Conservation (phyloP, 2,888 invertebrate species). For the Campoletis raptor region DNA sequence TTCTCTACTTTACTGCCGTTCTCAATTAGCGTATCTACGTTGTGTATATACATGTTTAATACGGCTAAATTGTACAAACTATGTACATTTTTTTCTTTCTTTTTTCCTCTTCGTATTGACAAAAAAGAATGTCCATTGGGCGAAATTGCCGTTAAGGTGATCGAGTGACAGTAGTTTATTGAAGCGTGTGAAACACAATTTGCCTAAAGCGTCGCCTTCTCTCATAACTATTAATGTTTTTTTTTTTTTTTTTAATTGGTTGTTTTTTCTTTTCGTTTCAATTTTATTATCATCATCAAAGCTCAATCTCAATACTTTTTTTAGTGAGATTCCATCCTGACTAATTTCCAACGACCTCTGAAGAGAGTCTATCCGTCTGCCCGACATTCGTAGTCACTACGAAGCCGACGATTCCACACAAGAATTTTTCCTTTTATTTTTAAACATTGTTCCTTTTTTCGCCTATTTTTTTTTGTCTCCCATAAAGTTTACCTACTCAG, state of each 20-base stretch:
- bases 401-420: constrained; percentile 19
- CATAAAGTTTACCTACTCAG: constrained; percentile 74
- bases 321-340: constrained; percentile 44
- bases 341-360: constrained; percentile 61
- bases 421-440: constrained; percentile 40
- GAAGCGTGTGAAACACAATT: constrained; percentile 61
- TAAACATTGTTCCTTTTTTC: constrained; percentile 41
- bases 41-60: constrained; percentile 70
- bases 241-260: constrained; percentile 6
- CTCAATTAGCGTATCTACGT: constrained; percentile 64
- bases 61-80: constrained; percentile 67
- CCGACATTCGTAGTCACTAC: constrained; percentile 35
- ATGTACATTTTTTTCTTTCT: constrained; percentile 55
- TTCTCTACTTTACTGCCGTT: constrained; percentile 60
- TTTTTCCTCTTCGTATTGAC: constrained; percentile 35
- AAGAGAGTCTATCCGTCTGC: constrained; percentile 55
- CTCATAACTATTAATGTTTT: constrained; percentile 36
- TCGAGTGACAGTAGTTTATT: constrained; percentile 62
- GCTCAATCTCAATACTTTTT: constrained; percentile 57
- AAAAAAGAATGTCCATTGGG: constrained; percentile 2
- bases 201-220: constrained; percentile 59
- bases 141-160: constrained; percentile 54
- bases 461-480: constrained; percentile 48
- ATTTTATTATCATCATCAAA: constrained; percentile 53
- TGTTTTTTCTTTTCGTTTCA: constrained; percentile 3